phyloP scores from a whole-genome alignment of 2,113 vertebrate genomes.

The Chionodraco myersi region DNA sequence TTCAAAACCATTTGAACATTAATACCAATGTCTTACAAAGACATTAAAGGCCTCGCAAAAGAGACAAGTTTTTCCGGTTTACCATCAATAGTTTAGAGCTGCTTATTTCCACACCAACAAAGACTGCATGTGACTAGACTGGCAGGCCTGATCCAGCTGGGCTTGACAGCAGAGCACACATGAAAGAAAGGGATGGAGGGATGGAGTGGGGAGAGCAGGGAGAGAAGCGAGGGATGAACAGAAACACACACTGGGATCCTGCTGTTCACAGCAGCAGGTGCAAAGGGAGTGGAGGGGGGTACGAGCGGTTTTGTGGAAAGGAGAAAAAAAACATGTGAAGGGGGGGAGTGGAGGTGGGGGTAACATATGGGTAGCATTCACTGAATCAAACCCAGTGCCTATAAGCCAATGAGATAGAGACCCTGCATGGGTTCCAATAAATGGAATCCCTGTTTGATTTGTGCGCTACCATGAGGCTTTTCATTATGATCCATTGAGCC shows the following conservation, averaged over 20 bases:
- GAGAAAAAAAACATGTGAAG: slow-evolving; percentile 46
- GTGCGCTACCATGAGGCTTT: slow-evolving; percentile 45
- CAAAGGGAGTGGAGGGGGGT: slow-evolving; percentile 46
- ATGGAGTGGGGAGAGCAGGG: slow-evolving; percentile 62
- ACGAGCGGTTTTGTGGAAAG: slow-evolving; percentile 46
- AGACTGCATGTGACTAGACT: slow-evolving; percentile 66
- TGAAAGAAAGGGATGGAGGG: slow-evolving; percentile 78
- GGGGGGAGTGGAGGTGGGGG: not conserved
- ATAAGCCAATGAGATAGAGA: slow-evolving; percentile 54
- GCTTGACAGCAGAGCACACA: slow-evolving; percentile 78
- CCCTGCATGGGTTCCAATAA: slow-evolving; percentile 54
- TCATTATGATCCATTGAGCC: slow-evolving; percentile 56
- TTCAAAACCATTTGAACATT: slow-evolving; percentile 5
- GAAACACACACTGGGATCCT: slow-evolving; percentile 77
- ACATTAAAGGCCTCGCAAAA: slow-evolving; percentile 22
- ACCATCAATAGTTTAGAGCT: slow-evolving; percentile 41
- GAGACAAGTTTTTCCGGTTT: slow-evolving; percentile 32
- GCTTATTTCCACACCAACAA: slow-evolving; percentile 70
- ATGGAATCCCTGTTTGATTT: slow-evolving; percentile 60
- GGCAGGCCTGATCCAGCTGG: slow-evolving; percentile 78
- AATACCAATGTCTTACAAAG: not conserved
- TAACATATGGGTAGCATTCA: slow-evolving; percentile 62
- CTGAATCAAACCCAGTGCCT: slow-evolving; percentile 49
- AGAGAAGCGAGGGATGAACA: slow-evolving; percentile 70
- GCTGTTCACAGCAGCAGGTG: slow-evolving; percentile 85